phyloP scores from a whole-genome alignment of 2,888 invertebrate genomes.

The Amitus sp. region DNA sequence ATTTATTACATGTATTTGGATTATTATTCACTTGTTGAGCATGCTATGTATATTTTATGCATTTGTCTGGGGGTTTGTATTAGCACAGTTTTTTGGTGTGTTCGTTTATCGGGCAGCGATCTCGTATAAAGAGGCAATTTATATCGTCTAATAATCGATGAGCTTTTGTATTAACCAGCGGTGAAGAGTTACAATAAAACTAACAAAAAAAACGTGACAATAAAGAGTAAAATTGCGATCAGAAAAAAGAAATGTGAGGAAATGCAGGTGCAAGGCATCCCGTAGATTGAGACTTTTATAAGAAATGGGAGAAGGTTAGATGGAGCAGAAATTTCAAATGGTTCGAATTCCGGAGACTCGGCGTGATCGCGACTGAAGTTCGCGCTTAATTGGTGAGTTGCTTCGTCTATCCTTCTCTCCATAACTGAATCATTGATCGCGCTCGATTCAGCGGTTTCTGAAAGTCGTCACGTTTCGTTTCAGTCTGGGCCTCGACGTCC shows the following conservation, averaged over 20 bases:
- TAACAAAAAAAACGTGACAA: too few species aligned
- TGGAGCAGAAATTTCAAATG: constrained; percentile 47
- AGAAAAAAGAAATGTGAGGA: too few species aligned
- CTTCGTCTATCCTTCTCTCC: constrained; percentile 66
- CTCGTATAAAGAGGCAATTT: too few species aligned
- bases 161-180: too few species aligned
- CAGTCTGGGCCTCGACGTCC: constrained; percentile 53
- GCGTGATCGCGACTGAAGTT: constrained; percentile 43
- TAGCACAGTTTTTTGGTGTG: too few species aligned
- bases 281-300: constrained; percentile 24
- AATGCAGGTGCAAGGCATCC: constrained; percentile 15
- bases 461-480: constrained; percentile 32
- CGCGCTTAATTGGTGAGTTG: constrained; percentile 57
- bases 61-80: too few species aligned
- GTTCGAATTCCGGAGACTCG: constrained; percentile 51
- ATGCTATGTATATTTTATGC: too few species aligned
- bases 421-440: constrained; percentile 45
- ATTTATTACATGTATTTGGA: neutral
- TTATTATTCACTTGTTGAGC: neutral
- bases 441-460: neutral
- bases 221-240: constrained; percentile 15
- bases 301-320: constrained; percentile 64
- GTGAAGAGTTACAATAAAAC: too few species aligned
- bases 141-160: too few species aligned
- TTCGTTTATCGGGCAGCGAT: too few species aligned